Conservation (phyloP, 2,113 vertebrate species). For the Cardinalis cardinalis region DNA sequence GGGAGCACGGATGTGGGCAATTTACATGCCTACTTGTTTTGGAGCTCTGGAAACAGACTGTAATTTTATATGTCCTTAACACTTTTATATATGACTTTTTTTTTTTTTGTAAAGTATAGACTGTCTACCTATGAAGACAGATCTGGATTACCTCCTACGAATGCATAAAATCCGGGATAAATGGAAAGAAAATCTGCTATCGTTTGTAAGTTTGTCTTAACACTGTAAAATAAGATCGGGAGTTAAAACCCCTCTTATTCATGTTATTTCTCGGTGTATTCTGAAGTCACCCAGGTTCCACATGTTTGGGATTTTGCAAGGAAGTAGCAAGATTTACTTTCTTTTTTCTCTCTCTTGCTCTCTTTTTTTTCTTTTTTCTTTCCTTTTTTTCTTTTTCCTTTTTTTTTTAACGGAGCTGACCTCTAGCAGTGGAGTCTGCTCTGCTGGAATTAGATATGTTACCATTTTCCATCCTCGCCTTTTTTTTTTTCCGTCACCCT, state of each 20-base stretch:
- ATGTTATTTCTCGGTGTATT: not conserved
- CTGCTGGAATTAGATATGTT: not conserved
- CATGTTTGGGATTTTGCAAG: not conserved
- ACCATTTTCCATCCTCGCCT: not conserved
- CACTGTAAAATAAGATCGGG: not conserved
- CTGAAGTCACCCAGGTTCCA: not conserved
- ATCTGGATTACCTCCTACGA: not conserved
- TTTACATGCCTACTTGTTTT: not conserved
- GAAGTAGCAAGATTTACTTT: not conserved
- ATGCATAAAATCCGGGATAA: not conserved
- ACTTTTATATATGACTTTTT: no score
- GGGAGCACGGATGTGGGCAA: not conserved
- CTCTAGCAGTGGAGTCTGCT: not conserved
- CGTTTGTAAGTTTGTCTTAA: not conserved
- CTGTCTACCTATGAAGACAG: not conserved
- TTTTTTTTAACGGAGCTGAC: not conserved
- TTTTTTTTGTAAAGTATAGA: no score
- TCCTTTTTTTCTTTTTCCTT: not conserved
- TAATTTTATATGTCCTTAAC: not conserved
- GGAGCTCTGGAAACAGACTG: not conserved
- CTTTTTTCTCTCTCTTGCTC: no score
- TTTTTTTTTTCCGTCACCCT: not conserved
- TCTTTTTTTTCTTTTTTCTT: fast-evolving
- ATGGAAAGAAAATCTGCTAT: not conserved
- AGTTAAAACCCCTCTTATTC: not conserved